These are phyloP conservation scores for Caenorhabditis auriculariae DNA, from an alignment of 2,888 invertebrate genomes.

Conservation along the genomic window DNA sequence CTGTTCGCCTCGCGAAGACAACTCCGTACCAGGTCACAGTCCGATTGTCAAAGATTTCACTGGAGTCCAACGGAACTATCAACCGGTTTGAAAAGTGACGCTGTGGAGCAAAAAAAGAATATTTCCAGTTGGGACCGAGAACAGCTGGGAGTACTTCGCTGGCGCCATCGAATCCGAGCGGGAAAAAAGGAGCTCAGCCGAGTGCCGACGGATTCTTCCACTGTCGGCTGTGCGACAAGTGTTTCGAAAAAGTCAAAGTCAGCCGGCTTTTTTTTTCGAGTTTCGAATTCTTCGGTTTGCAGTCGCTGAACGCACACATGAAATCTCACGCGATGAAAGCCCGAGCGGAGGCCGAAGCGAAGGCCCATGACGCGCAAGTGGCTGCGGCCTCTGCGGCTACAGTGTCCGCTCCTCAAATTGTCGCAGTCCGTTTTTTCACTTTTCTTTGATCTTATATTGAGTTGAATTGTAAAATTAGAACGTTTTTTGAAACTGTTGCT, in stretches of 20 bases:
- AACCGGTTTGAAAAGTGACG: slow-evolving; percentile 21
- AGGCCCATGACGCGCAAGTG: slow-evolving; percentile 39
- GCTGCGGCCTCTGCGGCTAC: slow-evolving; percentile 17
- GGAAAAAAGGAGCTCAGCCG: slow-evolving; percentile 62
- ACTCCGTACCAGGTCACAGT: neutral
- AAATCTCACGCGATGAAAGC: slow-evolving; percentile 79
- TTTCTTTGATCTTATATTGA: no score
- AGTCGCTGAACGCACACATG: slow-evolving; percentile 99
- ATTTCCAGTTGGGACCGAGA: neutral
- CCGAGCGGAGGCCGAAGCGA: slow-evolving; percentile 60
- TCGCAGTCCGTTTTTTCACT: no score
- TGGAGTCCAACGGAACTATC: slow-evolving; percentile 35
- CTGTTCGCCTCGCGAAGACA: slow-evolving; percentile 3
- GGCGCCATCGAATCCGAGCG: slow-evolving; percentile 13
- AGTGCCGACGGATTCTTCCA: slow-evolving; percentile 63
- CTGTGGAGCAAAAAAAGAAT: neutral
- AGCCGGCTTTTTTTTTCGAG: neutral
- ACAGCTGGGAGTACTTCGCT: no score
- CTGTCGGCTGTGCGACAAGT: slow-evolving; percentile 60
- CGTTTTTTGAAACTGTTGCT: no score
- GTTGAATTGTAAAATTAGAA: no score
- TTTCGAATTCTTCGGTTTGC: slow-evolving; percentile 64
- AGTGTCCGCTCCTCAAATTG: no score
- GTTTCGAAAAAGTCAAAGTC: slow-evolving; percentile 60
- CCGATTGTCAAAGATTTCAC: slow-evolving; percentile 9